Percentiles rank a stretch among this genome's conserved stretches.
Conservation (phyloP, 2,888 invertebrate species). For the Tuta absoluta region DNA sequence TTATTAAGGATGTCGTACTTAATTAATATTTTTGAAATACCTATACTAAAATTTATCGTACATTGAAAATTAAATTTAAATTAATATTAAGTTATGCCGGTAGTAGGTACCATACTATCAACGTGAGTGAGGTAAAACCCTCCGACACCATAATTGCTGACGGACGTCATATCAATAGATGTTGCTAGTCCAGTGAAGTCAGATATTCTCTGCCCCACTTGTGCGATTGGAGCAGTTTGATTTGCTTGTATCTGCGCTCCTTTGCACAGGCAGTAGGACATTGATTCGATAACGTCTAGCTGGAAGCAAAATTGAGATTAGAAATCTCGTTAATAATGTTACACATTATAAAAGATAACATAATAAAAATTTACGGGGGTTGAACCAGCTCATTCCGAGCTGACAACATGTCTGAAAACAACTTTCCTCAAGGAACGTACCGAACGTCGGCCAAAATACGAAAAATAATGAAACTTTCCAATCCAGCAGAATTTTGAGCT, state of each 20-base stretch:
- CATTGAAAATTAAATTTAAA: background rate
- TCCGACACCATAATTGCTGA: slow-evolving; percentile 5
- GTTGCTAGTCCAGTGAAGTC: slow-evolving; percentile 4
- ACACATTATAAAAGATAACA: too few species aligned
- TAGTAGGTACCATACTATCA: background rate
- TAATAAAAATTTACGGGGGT: too few species aligned
- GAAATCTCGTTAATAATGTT: too few species aligned
- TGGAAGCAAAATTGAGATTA: background rate
- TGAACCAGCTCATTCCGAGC: too few species aligned
- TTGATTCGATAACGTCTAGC: background rate
- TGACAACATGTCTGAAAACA: too few species aligned
- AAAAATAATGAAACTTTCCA: too few species aligned
- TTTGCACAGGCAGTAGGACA: slow-evolving; percentile 3
- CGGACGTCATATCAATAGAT: background rate
- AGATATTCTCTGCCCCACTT: slow-evolving; percentile 8
- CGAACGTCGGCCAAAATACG: too few species aligned
- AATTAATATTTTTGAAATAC: background rate
- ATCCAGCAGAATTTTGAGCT: too few species aligned
- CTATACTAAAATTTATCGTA: background rate
- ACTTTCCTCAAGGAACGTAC: too few species aligned
- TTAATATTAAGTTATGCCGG: background rate
- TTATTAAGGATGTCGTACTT: too few species aligned
- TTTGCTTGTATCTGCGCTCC: background rate
- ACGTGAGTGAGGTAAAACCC: background rate
- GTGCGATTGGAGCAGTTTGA: background rate